A percentile compares a stretch with the other conserved stretches of the same genome.
Conservation (phyloP, 2,113 vertebrate genomes). For the Pedetes capensis region DNA sequence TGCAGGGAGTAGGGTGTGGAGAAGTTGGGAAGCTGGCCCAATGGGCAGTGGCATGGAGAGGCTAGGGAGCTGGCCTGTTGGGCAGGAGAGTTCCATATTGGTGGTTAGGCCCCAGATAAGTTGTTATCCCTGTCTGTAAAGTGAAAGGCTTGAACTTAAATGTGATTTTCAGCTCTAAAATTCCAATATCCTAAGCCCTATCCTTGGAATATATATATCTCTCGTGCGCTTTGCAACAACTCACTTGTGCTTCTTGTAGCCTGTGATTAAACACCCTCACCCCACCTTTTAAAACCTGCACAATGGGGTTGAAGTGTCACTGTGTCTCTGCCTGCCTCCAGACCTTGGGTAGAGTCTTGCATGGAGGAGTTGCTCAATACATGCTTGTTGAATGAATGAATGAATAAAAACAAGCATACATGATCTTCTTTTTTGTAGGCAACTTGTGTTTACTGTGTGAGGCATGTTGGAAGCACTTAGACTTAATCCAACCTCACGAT, state of each 20-base stretch:
- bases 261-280: not conserved
- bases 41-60: not conserved
- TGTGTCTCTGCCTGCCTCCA: not conserved
- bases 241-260: accelerated
- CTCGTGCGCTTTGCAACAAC: not conserved
- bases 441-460: not conserved
- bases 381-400: not conserved
- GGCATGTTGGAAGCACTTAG: not conserved
- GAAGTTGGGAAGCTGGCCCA: not conserved
- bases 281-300: not conserved
- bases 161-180: not conserved
- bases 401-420: not conserved
- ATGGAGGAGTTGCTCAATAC: not conserved
- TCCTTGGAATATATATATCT: not conserved
- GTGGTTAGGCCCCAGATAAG: not conserved
- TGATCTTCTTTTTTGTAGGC: not conserved
- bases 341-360: not conserved
- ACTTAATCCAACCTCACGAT: not conserved
- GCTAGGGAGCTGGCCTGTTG: not conserved
- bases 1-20: accelerated
- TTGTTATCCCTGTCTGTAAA: not conserved
- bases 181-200: not conserved
- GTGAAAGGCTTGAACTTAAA: not conserved
- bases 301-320: not conserved
- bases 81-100: not conserved